phyloP scores from a whole-genome alignment of 2,888 invertebrate species.

The Anarsia innoxiella region DNA sequence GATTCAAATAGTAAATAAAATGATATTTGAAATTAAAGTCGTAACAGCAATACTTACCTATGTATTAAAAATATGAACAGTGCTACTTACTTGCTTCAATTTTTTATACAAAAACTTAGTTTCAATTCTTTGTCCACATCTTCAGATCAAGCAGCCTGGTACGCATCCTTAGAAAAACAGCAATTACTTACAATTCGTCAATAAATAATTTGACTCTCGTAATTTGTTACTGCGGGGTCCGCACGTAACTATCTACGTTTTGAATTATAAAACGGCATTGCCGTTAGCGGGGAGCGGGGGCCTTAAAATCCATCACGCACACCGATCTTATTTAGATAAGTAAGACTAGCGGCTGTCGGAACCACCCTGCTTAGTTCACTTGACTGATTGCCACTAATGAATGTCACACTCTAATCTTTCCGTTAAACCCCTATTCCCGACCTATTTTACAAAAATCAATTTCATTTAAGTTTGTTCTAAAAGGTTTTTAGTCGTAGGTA shows the following conservation, averaged over 20 bases:
- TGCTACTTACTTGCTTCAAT: too few relatives aligned
- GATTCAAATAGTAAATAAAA: too few relatives aligned
- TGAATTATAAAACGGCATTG: conserved; percentile 20
- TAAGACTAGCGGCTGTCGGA: conserved; percentile 41
- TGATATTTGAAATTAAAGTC: too few relatives aligned
- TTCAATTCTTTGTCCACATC: too few relatives aligned
- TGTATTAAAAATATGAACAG: too few relatives aligned
- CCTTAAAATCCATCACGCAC: conserved; percentile 18
- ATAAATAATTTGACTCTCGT: conserved; percentile 7
- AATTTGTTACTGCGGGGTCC: conserved; percentile 16
- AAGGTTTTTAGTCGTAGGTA: too few relatives aligned
- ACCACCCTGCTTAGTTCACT: conserved; percentile 57
- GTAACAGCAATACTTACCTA: too few relatives aligned
- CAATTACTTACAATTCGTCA: too few relatives aligned
- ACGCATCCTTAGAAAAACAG: too few relatives aligned
- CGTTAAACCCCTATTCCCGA: conserved; percentile 7
- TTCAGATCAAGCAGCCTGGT: too few relatives aligned
- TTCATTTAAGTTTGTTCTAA: not conserved
- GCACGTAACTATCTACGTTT: conserved; percentile 12
- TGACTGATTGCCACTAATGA: conserved; percentile 69
- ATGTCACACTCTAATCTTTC: conserved; percentile 58
- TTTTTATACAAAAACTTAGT: too few relatives aligned
- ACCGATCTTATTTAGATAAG: conserved; percentile 70
- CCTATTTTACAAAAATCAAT: not conserved
- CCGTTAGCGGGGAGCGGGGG: conserved; percentile 13